phyloP scores from a whole-genome alignment of 2,113 vertebrate genomes.

The Crotalus horridus region DNA sequence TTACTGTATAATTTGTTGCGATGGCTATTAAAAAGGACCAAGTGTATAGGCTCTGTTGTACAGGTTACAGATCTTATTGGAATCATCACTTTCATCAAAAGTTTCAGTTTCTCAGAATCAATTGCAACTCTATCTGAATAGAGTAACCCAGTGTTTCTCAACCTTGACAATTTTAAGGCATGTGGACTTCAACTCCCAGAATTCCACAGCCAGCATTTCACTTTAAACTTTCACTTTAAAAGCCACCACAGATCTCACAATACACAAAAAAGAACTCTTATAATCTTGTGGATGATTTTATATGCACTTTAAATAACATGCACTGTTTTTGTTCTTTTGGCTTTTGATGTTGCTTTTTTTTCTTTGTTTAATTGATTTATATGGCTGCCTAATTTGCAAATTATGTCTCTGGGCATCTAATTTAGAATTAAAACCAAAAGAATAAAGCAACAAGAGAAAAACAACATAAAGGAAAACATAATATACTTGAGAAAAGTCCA shows the following conservation, averaged over 20 bases:
- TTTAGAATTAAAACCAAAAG: not conserved
- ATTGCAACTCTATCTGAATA: not conserved
- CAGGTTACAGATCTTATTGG: not conserved
- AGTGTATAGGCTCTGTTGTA: not conserved
- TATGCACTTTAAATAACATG: not conserved
- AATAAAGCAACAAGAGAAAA: not conserved
- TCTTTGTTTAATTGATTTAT: not conserved
- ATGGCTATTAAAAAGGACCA: not conserved
- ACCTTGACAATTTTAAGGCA: too few relatives aligned
- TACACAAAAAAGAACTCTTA: not conserved
- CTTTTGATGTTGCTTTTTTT: not conserved
- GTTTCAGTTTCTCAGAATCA: not conserved
- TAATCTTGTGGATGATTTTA: not conserved
- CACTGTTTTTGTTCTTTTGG: not conserved
- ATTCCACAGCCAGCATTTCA: too few relatives aligned
- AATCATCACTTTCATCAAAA: not conserved
- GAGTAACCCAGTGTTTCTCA: not conserved
- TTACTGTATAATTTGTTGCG: not conserved
- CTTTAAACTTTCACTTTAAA: not conserved
- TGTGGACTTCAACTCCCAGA: too few relatives aligned
- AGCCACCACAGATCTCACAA: not conserved
- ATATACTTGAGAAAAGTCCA: not conserved
- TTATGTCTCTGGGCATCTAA: not conserved
- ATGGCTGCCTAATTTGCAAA: not conserved
- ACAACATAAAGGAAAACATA: not conserved